Percentiles rank a stretch among this genome's conserved stretches.
These are phyloP conservation scores for Drosophila imparisetae DNA, from an alignment of 2,888 invertebrate species.

Conservation along the genomic window DNA sequence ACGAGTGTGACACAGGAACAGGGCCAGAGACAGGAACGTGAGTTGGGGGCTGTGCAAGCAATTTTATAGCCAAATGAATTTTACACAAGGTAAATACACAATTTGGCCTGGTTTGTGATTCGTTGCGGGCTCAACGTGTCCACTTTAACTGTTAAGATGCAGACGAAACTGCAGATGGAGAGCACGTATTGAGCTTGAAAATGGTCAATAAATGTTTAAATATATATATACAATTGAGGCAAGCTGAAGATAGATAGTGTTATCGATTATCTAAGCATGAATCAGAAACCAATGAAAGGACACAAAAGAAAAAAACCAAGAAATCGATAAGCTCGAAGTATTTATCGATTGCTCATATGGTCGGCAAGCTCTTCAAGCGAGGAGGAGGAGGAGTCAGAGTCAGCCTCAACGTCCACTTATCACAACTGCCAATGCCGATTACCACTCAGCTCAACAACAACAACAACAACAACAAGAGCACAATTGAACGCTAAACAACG, in stretches of 20 bases:
- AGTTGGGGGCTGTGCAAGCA: slow-evolving; percentile 35
- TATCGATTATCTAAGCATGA: not conserved
- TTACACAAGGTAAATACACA: slow-evolving; percentile 63
- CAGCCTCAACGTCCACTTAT: slow-evolving; percentile 9
- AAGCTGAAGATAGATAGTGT: not conserved
- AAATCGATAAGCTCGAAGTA: slow-evolving; percentile 2
- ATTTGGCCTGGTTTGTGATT: slow-evolving; percentile 77
- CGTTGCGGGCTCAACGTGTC: slow-evolving; percentile 49
- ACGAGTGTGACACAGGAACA: not conserved
- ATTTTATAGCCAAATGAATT: slow-evolving; percentile 79
- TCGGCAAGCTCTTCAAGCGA: not conserved
- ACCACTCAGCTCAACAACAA: slow-evolving; percentile 24
- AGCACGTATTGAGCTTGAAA: slow-evolving; percentile 20
- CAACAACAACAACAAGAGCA: slow-evolving; percentile 17
- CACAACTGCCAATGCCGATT: slow-evolving; percentile 17
- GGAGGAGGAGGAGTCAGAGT: not conserved
- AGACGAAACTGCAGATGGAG: not conserved
- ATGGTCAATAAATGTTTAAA: slow-evolving; percentile 16
- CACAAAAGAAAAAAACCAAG: not conserved
- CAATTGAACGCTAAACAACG: slow-evolving; percentile 57
- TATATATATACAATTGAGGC: not conserved
- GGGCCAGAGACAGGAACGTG: not conserved
- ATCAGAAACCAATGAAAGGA: not conserved
- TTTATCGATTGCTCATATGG: slow-evolving; percentile 1
- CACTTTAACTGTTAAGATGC: slow-evolving; percentile 35